phyloP scores from a whole-genome alignment of 2,113 vertebrate species.

The Glaucidium brasilianum region DNA sequence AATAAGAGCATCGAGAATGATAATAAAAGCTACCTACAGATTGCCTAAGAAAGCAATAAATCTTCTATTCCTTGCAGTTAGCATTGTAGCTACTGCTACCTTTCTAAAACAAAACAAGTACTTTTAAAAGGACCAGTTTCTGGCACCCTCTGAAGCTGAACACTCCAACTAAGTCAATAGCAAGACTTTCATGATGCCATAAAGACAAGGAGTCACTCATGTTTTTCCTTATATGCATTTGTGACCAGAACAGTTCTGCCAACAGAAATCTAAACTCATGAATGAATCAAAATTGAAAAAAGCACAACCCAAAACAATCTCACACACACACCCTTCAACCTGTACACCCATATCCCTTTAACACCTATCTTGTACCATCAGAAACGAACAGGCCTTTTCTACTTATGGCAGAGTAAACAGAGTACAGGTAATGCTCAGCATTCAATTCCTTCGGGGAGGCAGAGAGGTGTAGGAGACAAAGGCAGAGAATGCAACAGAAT shows the following conservation, averaged over 20 bases:
- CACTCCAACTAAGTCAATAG: not conserved
- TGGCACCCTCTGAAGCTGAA: not conserved
- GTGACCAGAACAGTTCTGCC: not conserved
- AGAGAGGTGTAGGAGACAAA: not conserved
- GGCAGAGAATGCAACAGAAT: not conserved
- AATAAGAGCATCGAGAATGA: not conserved
- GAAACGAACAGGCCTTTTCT: not conserved
- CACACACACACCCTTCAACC: rapidly evolving
- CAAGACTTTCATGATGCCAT: not conserved
- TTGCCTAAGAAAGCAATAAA: not conserved
- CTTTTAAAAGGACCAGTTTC: not conserved
- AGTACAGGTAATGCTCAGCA: not conserved
- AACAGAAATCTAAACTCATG: not conserved
- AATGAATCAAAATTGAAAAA: not conserved
- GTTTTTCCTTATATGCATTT: not conserved
- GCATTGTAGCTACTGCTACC: not conserved
- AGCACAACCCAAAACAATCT: not conserved
- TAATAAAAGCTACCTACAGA: not conserved
- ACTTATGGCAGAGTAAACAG: not conserved
- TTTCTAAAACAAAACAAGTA: not conserved
- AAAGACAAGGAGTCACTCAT: not conserved
- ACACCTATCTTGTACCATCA: not conserved
- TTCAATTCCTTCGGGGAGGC: not conserved
- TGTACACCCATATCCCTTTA: not conserved
- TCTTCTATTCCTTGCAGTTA: not conserved